phyloP scores from a whole-genome alignment of 2,113 vertebrate species.

The Pomatorhinus ruficollis region DNA sequence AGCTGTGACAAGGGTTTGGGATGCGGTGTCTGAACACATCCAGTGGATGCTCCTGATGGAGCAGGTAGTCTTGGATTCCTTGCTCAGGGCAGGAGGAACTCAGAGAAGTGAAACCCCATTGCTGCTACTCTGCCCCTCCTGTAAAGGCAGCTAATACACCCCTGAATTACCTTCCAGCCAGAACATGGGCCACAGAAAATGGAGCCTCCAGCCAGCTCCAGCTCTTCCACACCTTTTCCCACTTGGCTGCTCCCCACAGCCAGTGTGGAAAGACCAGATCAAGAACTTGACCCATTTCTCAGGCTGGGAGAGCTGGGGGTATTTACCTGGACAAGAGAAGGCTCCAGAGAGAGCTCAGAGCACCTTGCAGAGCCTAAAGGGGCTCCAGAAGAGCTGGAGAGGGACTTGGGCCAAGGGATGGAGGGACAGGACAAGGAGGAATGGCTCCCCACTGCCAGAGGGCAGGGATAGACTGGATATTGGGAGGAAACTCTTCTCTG shows the following conservation, averaged over 20 bases:
- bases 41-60: neutral
- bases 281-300: neutral
- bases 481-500: neutral
- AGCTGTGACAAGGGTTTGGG: fast-evolving
- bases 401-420: neutral
- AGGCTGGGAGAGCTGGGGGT: neutral
- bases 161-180: neutral
- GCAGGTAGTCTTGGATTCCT: neutral
- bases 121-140: neutral
- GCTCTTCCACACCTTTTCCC: neutral
- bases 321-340: neutral
- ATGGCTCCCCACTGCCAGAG: neutral
- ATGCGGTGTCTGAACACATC: neutral
- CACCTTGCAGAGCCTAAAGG: fast-evolving
- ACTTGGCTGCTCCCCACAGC: neutral
- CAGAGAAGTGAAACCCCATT: neutral
- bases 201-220: neutral
- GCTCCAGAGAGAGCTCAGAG: neutral
- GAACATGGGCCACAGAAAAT: neutral
- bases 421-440: neutral
- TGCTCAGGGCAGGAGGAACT: neutral
- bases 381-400: neutral
- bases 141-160: neutral
- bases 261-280: neutral
- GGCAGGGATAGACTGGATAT: fast-evolving